Percentiles rank a stretch among this genome's conserved stretches.
Evolutionary conservation across 2,797 vertebrate genomes (phyloP).

Genomic region (Naso thynnoides): DNA sequence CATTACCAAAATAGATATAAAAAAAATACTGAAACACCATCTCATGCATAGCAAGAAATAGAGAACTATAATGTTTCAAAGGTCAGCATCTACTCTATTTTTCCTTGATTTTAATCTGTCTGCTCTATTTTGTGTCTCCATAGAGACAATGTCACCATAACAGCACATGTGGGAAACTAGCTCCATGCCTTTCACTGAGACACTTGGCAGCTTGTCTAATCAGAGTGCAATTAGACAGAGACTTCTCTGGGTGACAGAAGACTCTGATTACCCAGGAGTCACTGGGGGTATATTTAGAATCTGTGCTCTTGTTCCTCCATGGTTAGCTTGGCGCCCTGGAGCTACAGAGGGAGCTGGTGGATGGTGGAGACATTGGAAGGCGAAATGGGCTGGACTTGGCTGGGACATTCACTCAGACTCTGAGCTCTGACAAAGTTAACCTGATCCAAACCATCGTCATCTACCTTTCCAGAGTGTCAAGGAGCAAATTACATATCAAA

Average conservation of each 20-base stretch:
- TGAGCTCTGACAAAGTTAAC: slow-evolving; percentile 38
- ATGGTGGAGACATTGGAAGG: slow-evolving; percentile 36
- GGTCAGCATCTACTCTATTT: slow-evolving; percentile 28
- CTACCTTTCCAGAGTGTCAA: slow-evolving; percentile 8
- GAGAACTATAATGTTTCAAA: not conserved
- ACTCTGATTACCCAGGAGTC: slow-evolving; percentile 88
- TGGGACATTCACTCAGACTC: slow-evolving; percentile 6
- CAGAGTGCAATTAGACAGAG: slow-evolving; percentile 85
- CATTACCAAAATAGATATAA: not conserved
- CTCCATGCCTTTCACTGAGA: slow-evolving; percentile 65
- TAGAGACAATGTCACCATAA: slow-evolving; percentile 71
- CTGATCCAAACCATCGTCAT: slow-evolving; percentile 48
- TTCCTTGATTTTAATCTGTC: slow-evolving; percentile 43
- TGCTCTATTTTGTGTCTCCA: slow-evolving; percentile 54
- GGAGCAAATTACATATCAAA: slow-evolving; percentile 18
- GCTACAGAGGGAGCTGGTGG: slow-evolving; percentile 61
- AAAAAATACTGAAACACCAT: not conserved
- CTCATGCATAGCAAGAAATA: not conserved
- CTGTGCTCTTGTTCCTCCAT: slow-evolving; percentile 68
- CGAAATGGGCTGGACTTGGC: slow-evolving; percentile 46
- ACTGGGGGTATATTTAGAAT: slow-evolving; percentile 85
- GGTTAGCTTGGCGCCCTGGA: slow-evolving; percentile 61
- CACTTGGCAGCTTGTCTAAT: slow-evolving; percentile 82
- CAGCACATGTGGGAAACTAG: slow-evolving; percentile 72
- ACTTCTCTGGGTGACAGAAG: slow-evolving; percentile 82